Conservation (phyloP, 2,113 vertebrate species). For the Psettodes erumei region DNA sequence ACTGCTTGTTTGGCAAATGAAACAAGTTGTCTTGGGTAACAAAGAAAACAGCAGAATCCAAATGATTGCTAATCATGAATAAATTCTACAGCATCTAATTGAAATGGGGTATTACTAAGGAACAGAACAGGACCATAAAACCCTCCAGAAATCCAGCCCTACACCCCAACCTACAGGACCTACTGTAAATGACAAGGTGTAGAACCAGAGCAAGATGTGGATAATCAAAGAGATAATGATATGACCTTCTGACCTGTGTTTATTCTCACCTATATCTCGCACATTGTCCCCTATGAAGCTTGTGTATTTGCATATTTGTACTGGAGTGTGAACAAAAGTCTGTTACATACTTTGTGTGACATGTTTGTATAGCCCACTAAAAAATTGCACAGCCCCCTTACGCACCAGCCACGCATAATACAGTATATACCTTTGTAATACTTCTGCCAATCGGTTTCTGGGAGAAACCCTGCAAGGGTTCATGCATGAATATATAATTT, state of each 20-base stretch:
- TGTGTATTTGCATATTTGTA: not conserved
- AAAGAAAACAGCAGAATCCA: not conserved
- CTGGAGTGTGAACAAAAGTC: not conserved
- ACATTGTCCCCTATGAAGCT: not conserved
- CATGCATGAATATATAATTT: slow-evolving; percentile 10
- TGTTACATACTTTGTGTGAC: not conserved
- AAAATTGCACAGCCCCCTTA: too few relatives aligned
- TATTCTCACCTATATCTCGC: not conserved
- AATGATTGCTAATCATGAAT: not conserved
- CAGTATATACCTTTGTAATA: too few relatives aligned
- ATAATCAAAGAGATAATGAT: not conserved
- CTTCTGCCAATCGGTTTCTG: slow-evolving; percentile 6
- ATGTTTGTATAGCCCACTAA: too few relatives aligned
- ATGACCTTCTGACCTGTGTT: not conserved
- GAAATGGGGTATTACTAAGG: not conserved
- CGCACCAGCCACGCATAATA: too few relatives aligned
- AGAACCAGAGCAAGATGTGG: not conserved
- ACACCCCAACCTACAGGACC: not conserved
- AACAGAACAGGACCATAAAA: not conserved
- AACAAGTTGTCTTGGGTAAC: not conserved
- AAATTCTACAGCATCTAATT: not conserved
- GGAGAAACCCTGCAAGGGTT: not conserved
- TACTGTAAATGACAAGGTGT: not conserved
- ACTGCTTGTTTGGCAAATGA: not conserved
- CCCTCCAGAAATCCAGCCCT: not conserved